A percentile compares a stretch with the other conserved stretches of the same genome.
phyloP scores from a whole-genome alignment of 2,797 vertebrate genomes.

The Glossophaga mutica region DNA sequence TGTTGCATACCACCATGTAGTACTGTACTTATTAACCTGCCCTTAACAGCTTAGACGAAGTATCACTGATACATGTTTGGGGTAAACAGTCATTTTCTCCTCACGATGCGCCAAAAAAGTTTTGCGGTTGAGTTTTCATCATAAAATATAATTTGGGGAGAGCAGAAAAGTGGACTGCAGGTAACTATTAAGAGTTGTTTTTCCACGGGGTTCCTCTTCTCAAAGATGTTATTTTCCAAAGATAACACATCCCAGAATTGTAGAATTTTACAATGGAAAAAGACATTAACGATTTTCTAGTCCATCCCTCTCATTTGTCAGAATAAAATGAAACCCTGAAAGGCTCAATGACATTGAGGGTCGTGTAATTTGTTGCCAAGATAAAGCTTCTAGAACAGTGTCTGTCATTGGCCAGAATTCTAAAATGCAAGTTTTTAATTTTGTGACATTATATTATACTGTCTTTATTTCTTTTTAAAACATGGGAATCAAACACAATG shows the following conservation, averaged over 20 bases:
- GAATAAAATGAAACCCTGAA: constrained; percentile 12
- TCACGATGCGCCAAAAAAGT: not conserved
- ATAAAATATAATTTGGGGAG: not conserved
- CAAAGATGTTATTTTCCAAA: constrained; percentile 1
- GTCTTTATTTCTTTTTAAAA: constrained; percentile 37
- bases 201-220: not conserved
- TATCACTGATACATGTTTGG: not conserved
- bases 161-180: not conserved
- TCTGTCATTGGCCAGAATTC: constrained; percentile 33
- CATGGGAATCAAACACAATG: not conserved
- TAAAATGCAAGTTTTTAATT: constrained; percentile 28
- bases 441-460: not conserved
- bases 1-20: not conserved
- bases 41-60: not conserved
- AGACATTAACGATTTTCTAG: not conserved
- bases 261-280: not conserved
- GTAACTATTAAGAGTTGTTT: not conserved
- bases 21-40: not conserved
- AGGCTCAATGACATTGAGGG: not conserved
- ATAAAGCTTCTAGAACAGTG: not conserved
- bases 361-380: not conserved
- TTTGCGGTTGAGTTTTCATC: constrained; percentile 1
- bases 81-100: constrained; percentile 35
- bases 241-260: not conserved
- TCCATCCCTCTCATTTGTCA: constrained; percentile 14